Conservation (phyloP, 2,888 invertebrate species). For the Nomada fabriciana region DNA sequence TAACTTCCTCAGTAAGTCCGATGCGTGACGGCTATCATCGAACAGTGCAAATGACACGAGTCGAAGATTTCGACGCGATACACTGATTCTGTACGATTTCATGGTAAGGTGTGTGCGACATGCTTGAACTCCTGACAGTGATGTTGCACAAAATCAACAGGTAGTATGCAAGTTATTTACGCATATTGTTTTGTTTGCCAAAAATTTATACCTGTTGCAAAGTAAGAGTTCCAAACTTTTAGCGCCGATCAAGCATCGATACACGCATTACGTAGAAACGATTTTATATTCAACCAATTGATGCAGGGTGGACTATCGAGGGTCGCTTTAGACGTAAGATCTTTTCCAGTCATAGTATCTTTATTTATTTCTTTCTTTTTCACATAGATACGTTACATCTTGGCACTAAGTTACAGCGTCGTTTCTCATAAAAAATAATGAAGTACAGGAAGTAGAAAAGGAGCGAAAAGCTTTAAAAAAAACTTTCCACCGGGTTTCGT, state of each 20-base stretch:
- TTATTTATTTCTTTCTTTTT: conserved; percentile 24
- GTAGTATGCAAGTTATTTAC: conserved; percentile 23
- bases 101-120: conserved; percentile 38
- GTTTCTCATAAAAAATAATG: conserved; percentile 8
- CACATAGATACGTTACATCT: conserved; percentile 20
- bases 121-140: conserved; percentile 61
- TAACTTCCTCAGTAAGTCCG: conserved; percentile 80
- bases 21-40: conserved; percentile 67
- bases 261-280: conserved; percentile 25
- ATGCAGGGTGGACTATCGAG: conserved; percentile 31
- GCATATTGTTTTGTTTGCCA: conserved; percentile 55
- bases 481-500: background rate
- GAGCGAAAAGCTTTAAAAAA: conserved; percentile 14
- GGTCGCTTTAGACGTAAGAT: conserved; percentile 51
- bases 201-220: conserved; percentile 50
- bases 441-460: background rate
- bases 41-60: conserved; percentile 33
- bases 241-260: conserved; percentile 25
- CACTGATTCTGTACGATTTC: conserved; percentile 52
- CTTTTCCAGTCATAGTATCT: conserved; percentile 38
- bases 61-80: conserved; percentile 48
- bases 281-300: conserved; percentile 40
- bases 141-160: conserved; percentile 54
- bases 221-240: conserved; percentile 39
- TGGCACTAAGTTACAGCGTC: conserved; percentile 47